Evolutionary conservation across 2,113 vertebrate genomes (phyloP).

Genomic region (Hippopotamus amphibius): DNA sequence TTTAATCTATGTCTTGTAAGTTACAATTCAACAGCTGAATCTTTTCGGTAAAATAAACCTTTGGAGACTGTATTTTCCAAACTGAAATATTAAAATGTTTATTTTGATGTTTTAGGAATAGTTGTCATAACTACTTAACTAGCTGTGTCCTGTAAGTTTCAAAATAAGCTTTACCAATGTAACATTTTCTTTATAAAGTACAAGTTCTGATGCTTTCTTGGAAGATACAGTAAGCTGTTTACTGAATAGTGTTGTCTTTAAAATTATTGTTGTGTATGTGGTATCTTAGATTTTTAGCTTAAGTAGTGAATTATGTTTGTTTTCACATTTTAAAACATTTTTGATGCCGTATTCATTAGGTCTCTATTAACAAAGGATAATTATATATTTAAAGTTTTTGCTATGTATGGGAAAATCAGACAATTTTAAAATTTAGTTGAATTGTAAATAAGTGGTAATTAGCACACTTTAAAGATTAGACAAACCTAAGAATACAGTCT

Average conservation of each 20-base stretch:
- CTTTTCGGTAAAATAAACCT: constrained; percentile 62
- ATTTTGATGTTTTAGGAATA: constrained; percentile 52
- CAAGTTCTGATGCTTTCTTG: not conserved
- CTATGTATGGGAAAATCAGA: not conserved
- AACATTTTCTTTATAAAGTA: constrained; percentile 24
- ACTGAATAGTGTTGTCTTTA: not conserved
- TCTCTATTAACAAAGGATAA: not conserved
- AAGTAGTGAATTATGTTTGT: constrained; percentile 42
- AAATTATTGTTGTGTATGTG: constrained; percentile 49
- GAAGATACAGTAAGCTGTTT: not conserved
- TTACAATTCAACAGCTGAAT: constrained; percentile 15
- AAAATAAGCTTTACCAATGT: constrained; percentile 34
- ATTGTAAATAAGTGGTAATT: constrained; percentile 48
- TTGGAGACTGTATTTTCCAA: constrained; percentile 31
- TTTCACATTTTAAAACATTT: constrained; percentile 41
- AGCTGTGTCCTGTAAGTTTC: constrained; percentile 4
- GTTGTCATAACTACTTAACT: constrained; percentile 10
- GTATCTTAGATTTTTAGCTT: constrained; percentile 42
- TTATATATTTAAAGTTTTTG: constrained; percentile 35
- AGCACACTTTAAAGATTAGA: constrained; percentile 47
- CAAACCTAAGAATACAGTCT: constrained; percentile 21
- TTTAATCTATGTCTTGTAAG: constrained; percentile 20
- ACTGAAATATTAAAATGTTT: constrained; percentile 55
- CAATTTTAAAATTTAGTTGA: constrained; percentile 44
- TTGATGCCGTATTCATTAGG: constrained; percentile 39